phyloP scores from a whole-genome alignment of 2,888 invertebrate species.

The Nymphalis c-album region DNA sequence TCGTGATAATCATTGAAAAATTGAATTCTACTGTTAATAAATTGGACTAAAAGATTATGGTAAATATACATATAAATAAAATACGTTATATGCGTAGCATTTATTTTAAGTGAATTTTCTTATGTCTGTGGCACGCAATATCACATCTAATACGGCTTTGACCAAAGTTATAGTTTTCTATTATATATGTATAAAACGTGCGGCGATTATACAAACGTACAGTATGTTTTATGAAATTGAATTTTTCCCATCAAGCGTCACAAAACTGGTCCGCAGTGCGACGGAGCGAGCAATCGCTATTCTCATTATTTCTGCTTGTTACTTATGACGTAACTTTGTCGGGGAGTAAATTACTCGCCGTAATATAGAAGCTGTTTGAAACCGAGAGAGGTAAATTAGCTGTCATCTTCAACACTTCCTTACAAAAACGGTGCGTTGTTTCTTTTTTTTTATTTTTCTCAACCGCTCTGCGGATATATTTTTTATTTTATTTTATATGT shows the following conservation, averaged over 20 bases:
- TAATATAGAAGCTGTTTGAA: slow-evolving; percentile 13
- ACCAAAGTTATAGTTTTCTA: too few relatives aligned
- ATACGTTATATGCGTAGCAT: too few relatives aligned
- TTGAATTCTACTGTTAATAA: too few relatives aligned
- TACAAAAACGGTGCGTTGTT: not conserved
- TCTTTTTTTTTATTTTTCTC: not conserved
- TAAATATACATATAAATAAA: too few relatives aligned
- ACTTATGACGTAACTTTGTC: slow-evolving; percentile 22
- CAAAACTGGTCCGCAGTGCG: slow-evolving; percentile 24
- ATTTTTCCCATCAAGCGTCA: not conserved
- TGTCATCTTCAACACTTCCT: slow-evolving; percentile 12
- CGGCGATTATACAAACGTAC: too few relatives aligned
- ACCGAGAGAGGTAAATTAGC: slow-evolving; percentile 6
- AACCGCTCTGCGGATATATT: not conserved
- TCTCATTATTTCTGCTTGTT: slow-evolving; percentile 27
- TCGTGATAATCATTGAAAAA: too few relatives aligned
- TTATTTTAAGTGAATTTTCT: too few relatives aligned
- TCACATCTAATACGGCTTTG: too few relatives aligned
- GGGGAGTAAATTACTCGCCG: slow-evolving; percentile 24
- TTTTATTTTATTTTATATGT: too few relatives aligned
- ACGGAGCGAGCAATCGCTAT: slow-evolving; percentile 20
- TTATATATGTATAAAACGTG: not conserved
- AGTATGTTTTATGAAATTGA: not conserved
- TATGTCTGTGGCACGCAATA: too few relatives aligned
- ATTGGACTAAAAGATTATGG: too few relatives aligned